Conservation (phyloP, 2,113 vertebrate species). For the Esox niger region DNA sequence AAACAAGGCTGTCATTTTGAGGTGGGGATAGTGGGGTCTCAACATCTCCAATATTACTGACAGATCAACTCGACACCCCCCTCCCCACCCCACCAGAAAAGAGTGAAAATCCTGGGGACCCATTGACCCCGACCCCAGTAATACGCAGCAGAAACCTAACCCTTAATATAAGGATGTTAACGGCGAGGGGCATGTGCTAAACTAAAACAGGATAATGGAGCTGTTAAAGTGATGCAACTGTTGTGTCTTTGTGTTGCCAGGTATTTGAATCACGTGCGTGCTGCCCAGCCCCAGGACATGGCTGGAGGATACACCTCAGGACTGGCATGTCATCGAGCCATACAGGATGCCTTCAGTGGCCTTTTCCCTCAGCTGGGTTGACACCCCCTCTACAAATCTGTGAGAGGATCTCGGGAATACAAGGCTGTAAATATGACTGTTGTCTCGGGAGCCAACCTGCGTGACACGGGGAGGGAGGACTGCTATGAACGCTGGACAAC, state of each 20-base stretch:
- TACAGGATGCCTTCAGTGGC: constrained; percentile 96
- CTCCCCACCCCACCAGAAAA: no score
- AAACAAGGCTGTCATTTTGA: no score
- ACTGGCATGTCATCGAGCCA: constrained; percentile 89
- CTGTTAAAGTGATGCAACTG: background rate
- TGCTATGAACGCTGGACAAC: background rate
- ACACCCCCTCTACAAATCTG: constrained; percentile 8
- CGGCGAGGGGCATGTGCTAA: no score
- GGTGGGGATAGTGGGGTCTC: no score
- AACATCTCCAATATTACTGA: no score
- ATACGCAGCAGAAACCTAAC: no score
- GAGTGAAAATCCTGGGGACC: no score
- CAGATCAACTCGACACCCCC: no score
- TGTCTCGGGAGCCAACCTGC: constrained; percentile 16
- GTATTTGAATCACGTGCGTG: constrained; percentile 92
- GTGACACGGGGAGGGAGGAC: background rate
- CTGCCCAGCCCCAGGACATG: constrained; percentile 85
- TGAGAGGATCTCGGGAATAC: background rate
- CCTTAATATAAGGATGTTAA: no score
- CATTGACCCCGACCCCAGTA: no score
- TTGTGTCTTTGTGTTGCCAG: constrained; percentile 67
- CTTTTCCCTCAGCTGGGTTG: constrained; percentile 69
- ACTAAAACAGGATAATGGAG: no score
- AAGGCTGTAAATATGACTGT: background rate
- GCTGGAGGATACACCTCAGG: constrained; percentile 92